A percentile compares a stretch with the other conserved stretches of the same genome.
phyloP scores from a whole-genome alignment of 2,113 vertebrate species.

The Apus apus region DNA sequence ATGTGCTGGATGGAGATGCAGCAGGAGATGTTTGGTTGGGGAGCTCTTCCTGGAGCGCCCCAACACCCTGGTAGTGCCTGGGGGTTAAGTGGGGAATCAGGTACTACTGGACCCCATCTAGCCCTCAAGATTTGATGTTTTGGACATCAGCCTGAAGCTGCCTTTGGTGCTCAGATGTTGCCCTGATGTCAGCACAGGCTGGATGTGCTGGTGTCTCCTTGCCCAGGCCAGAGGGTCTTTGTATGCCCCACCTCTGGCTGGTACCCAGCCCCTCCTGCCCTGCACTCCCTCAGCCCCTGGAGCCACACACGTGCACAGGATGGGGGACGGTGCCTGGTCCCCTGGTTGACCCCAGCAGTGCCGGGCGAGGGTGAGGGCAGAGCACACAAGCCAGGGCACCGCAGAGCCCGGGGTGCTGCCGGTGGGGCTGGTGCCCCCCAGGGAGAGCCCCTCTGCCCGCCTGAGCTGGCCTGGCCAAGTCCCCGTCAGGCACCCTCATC shows the following conservation, averaged over 20 bases:
- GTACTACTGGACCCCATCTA: accelerated
- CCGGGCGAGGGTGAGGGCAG: background rate
- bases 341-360: accelerated
- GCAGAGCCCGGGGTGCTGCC: background rate
- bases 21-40: background rate
- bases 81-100: accelerated
- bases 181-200: background rate
- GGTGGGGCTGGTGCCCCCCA: accelerated
- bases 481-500: background rate
- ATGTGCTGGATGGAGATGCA: background rate
- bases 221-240: background rate
- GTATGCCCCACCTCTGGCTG: accelerated
- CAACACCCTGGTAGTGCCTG: background rate
- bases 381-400: background rate
- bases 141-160: background rate
- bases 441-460: accelerated
- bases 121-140: background rate
- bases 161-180: accelerated
- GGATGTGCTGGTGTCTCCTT: background rate
- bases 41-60: accelerated
- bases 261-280: background rate
- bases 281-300: background rate
- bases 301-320: accelerated
- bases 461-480: accelerated
- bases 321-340: background rate